A percentile compares a stretch with the other conserved stretches of the same genome.
These are phyloP conservation scores for Gnatocerus cornutus DNA, from an alignment of 2,888 invertebrate species.

Conservation along the genomic window DNA sequence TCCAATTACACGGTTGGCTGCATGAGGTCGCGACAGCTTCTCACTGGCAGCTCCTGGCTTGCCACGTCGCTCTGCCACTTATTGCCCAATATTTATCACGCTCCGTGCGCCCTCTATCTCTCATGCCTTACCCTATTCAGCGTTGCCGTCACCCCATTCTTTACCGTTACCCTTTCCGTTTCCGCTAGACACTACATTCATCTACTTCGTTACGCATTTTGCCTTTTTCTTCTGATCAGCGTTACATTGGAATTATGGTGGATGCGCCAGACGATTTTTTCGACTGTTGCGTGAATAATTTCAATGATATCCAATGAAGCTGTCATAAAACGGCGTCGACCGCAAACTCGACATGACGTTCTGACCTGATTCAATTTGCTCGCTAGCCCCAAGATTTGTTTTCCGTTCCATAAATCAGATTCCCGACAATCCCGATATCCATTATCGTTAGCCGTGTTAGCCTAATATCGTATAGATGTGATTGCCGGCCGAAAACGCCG, in stretches of 20 bases:
- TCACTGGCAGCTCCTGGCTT: conserved; percentile 65
- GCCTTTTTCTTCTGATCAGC: conserved; percentile 35
- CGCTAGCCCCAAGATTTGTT: conserved; percentile 69
- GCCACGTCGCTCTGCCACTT: conserved; percentile 67
- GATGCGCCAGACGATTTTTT: conserved; percentile 38
- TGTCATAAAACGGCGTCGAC: conserved; percentile 47
- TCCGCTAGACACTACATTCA: conserved; percentile 32
- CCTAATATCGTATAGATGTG: conserved; percentile 63
- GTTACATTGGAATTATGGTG: conserved; percentile 31
- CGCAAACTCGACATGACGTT: conserved; percentile 64
- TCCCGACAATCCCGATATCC: conserved; percentile 70
- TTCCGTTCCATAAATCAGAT: conserved; percentile 71
- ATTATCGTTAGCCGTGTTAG: conserved; percentile 68
- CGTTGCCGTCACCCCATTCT: conserved; percentile 61
- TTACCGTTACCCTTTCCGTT: conserved; percentile 48
- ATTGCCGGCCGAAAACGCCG: conserved; percentile 53
- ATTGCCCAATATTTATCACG: conserved; percentile 69
- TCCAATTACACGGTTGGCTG: conserved; percentile 70
- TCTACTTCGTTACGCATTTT: conserved; percentile 37
- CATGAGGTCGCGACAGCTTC: conserved; percentile 70
- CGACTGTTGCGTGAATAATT: conserved; percentile 42
- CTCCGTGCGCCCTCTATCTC: conserved; percentile 52
- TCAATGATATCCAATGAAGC: conserved; percentile 39
- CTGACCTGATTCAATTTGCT: conserved; percentile 70
- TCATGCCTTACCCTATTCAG: conserved; percentile 55